These are phyloP conservation scores for Maconellicoccus hirsutus DNA, from an alignment of 1,140 invertebrate species.

Conservation along the genomic window DNA sequence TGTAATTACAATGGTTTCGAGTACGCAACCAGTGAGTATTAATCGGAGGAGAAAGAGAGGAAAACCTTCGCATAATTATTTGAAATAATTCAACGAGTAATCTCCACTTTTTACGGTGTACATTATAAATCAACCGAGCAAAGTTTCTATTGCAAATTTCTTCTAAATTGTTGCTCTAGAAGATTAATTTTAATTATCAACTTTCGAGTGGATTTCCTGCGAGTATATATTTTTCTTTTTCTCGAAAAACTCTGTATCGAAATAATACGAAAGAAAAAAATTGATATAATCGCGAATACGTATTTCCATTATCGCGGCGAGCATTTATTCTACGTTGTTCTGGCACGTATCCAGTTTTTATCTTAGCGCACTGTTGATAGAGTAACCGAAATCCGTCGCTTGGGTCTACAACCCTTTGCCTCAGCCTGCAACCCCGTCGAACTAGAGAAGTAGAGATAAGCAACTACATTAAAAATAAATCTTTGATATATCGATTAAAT, in stretches of 20 bases:
- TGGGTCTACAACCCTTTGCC: not conserved
- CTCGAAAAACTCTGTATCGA: too few species aligned
- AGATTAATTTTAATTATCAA: not conserved
- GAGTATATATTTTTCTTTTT: too few species aligned
- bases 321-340: not conserved
- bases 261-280: not conserved
- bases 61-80: too few species aligned
- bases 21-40: too few species aligned
- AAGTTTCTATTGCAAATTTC: too few species aligned
- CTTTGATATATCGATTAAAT: slow-evolving; percentile 1
- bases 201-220: too few species aligned
- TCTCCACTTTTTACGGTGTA: too few species aligned
- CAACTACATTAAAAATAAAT: not conserved
- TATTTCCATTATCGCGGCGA: not conserved
- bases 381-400: not conserved
- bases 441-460: not conserved
- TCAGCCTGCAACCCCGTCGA: not conserved
- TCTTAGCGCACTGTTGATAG: not conserved
- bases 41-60: too few species aligned
- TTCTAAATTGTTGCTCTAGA: not conserved
- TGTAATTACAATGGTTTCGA: too few species aligned
- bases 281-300: not conserved
- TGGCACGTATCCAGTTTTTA: not conserved
- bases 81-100: too few species aligned
- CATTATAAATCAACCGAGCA: too few species aligned